Percentiles rank a stretch among this genome's conserved stretches.
Conservation (phyloP, 2,888 invertebrate genomes). For the Agrotis exclamationis region DNA sequence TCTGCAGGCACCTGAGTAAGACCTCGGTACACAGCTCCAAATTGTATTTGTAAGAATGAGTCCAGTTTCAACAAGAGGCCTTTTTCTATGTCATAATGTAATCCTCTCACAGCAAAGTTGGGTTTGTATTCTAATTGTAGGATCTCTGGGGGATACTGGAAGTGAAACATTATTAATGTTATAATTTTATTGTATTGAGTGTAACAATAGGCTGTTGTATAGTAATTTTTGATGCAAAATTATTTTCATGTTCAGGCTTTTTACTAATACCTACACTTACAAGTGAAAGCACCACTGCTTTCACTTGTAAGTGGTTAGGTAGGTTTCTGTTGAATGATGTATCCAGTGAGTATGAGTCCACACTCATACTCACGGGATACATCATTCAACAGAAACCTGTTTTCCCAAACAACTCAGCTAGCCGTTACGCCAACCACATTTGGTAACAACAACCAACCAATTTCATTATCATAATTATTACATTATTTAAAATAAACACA, state of each 20-base stretch:
- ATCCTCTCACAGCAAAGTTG: constrained; percentile 98
- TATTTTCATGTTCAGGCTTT: background rate
- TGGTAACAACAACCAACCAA: background rate
- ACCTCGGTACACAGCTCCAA: constrained; percentile 98
- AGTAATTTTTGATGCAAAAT: background rate
- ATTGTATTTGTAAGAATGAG: constrained; percentile 98
- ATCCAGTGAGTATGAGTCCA: no score
- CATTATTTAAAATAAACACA: constrained; percentile 1
- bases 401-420: constrained; percentile 1
- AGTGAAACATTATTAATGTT: constrained; percentile 7
- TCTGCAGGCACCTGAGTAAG: constrained; percentile 95
- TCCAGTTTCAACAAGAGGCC: constrained; percentile 98
- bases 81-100: constrained; percentile 99
- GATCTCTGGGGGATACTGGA: constrained; percentile 97
- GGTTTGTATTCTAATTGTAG: constrained; percentile 96
- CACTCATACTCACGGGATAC: background rate
- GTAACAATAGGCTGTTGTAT: background rate
- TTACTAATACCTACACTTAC: background rate
- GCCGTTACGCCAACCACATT: background rate
- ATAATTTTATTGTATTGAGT: background rate
- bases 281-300: background rate
- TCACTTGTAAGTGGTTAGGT: no score
- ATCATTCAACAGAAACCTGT: constrained; percentile 4
- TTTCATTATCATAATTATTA: background rate
- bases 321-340: no score